Evolutionary conservation across 1,140 invertebrate species (phyloP), one percentile per base, ranked within the genome.

Genomic region (Spodoptera litura): DNA sequence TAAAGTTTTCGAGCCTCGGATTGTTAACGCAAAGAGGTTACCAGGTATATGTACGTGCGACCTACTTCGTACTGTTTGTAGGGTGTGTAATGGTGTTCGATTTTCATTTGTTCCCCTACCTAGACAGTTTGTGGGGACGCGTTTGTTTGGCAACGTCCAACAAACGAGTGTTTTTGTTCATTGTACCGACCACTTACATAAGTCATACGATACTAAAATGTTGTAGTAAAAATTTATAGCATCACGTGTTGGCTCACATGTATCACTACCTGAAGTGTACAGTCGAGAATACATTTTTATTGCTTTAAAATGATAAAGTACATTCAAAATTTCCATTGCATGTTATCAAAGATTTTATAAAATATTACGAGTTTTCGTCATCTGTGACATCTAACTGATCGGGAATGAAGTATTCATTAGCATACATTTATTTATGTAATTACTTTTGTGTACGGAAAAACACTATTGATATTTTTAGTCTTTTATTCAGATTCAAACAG

Each of bases 191-290:
- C 55, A 27, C 38, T 73, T 59, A 59, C 12, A 59, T 73, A 59
- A 59, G 55, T 49, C 71, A 59, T 49, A 13, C 8, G 52, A 13
- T 44, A 72, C 9, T 51, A 49, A 73, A 73, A 25, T 73, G 55
- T 53, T 44, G 55, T 44, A 25, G 52, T 44, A 49, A 73, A 73
- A 59, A 35, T 73, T 73, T 73, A 73, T 73, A 10, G 31, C 27
- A 27, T 49, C 38, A 25, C n/a, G 71, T 51, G 15, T 44, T 2
- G 31, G 35, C 15, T 73, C 52, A 53, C 11, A 38, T 64, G 10
- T 38, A n/a, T 3, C 61, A n/a, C 61, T 38, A 6, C 27, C 25
- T 13, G 61, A 38, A 15, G 38, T 38, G 44, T 20, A 44, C 9
- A n/a, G 12, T 27, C 52, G 20, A 20, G 20, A 6, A 53, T 44